Evolutionary conservation across 53 echinoderm and acorn worm genomes (phyloP).

Genomic region (Arbacia lixula): DNA sequence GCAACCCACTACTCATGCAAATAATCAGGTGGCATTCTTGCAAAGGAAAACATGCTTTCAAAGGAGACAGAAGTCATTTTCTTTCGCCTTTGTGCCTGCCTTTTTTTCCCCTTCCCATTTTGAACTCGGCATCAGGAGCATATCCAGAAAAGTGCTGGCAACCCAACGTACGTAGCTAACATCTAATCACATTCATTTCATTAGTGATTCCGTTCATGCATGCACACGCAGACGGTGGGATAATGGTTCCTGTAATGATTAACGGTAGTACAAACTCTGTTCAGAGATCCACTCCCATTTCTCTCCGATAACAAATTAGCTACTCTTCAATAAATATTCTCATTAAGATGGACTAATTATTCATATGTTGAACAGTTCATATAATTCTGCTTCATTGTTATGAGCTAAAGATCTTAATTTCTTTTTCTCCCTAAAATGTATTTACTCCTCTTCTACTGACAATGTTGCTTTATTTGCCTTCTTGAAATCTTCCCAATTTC

Average conservation of each 20-base stretch:
- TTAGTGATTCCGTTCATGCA: constrained; percentile 29
- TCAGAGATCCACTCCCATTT: too few relatives aligned
- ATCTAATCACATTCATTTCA: constrained; percentile 34
- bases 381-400: too few relatives aligned
- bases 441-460: too few relatives aligned
- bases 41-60: constrained; percentile 15
- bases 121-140: not conserved
- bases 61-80: constrained; percentile 29
- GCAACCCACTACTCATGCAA: constrained; percentile 30
- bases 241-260: not conserved
- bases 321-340: too few relatives aligned
- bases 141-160: constrained; percentile 11
- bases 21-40: constrained; percentile 17
- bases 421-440: too few relatives aligned
- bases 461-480: too few relatives aligned
- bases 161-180: not conserved
- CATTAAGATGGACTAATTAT: too few relatives aligned
- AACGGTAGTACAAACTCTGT: too few relatives aligned
- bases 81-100: not conserved
- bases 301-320: too few relatives aligned
- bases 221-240: not conserved
- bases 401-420: too few relatives aligned
- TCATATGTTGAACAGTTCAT: too few relatives aligned
- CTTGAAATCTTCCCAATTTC: too few relatives aligned
- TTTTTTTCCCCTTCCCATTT: not conserved